These are phyloP conservation scores for Aphaenogaster floridana DNA, from an alignment of 1,140 invertebrate genomes.

Conservation along the genomic window DNA sequence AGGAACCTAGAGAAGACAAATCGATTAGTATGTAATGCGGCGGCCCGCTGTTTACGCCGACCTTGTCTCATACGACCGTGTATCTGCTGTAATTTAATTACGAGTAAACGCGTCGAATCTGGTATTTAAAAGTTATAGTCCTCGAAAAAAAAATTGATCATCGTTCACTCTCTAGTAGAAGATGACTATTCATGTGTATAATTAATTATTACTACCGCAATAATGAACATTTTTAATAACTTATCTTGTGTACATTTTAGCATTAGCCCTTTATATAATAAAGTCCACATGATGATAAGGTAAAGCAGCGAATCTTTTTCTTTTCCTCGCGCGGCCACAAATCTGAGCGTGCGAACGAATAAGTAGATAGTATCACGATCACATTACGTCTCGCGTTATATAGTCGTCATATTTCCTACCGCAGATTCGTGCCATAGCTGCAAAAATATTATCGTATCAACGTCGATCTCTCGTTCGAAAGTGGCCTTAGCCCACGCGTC, in stretches of 20 bases:
- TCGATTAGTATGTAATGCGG: conserved; percentile 75
- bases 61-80: conserved; percentile 70
- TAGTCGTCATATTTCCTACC: conserved; percentile 14
- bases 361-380: background rate
- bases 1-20: conserved; percentile 73
- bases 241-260: conserved; percentile 86
- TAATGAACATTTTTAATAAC: conserved; percentile 86
- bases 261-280: conserved; percentile 86
- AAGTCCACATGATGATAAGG: conserved; percentile 82
- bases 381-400: conserved; percentile 19
- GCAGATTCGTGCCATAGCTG: conserved; percentile 12
- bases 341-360: conserved; percentile 8
- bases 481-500: background rate
- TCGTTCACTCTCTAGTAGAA: conserved; percentile 80
- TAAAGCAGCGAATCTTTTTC: conserved; percentile 37
- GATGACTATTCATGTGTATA: conserved; percentile 83
- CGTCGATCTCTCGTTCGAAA: background rate
- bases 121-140: conserved; percentile 72
- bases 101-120: conserved; percentile 68
- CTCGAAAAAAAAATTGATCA: conserved; percentile 71
- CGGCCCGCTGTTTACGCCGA: conserved; percentile 73
- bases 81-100: conserved; percentile 77
- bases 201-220: conserved; percentile 83
- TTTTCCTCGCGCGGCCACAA: conserved; percentile 4
- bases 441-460: conserved; percentile 23